Evolutionary conservation across 2,888 invertebrate species (phyloP), one percentile per base, ranked within the genome.

Genomic region (Cordylochernes scorpioides): DNA sequence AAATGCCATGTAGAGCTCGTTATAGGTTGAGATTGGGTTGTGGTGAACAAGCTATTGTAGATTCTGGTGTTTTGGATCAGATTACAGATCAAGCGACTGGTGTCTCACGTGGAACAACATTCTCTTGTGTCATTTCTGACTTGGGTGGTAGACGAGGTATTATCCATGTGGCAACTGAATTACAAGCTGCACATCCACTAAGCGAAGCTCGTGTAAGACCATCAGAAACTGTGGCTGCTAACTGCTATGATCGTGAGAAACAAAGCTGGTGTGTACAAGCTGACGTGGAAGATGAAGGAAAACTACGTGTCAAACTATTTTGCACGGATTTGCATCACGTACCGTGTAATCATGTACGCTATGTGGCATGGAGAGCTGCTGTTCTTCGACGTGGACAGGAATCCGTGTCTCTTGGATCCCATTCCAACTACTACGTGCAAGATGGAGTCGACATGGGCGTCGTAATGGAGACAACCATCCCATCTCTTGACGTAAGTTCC

Each of bases 341-440:
- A 32, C 74, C 74, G 4, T 57, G 72, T 30, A 72, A 72, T 50
- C 72, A 71, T 51, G 55, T 72, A 31, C 59, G 65, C 13, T 51
- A 46, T 36, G 52, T 55, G 4, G 44, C 40, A 4, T 43, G 41
- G 41, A 40, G 35, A 22, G 37, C 39, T 3, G 41, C 39, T 24
- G 40, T 43, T 8, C 26, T 42, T 6, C 15, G 32, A 15, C 32
- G 34, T 17, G 26, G 29, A n/a, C 49, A 50, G 36, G 51, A 53
- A 40, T 62, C 61, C 22, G 37, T 49, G 26, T 63, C 64, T 9
- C 52, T 63, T n/a, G 66, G 66, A 37, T 64, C 68, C 1, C 72
- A 68, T 51, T 66, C 67, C 43, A 68, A 70, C 44, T 75, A 74
- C 50, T 75, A 73, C 50, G 67, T 71, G 12, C 73, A 74, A 49